Evolutionary conservation across 2,113 vertebrate species (phyloP).

Genomic region (Sylvia atricapilla): DNA sequence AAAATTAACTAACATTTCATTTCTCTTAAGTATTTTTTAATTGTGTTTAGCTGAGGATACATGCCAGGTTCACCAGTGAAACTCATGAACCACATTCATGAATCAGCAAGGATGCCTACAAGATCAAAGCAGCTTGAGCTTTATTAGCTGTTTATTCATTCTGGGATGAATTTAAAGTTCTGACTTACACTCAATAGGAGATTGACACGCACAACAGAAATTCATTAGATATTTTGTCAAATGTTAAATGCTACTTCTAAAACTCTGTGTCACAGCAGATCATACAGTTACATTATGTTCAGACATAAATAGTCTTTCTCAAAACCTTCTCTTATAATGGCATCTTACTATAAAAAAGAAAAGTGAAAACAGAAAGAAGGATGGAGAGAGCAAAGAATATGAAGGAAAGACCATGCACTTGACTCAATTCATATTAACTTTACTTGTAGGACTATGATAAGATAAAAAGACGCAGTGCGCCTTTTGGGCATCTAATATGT

Average conservation of each 20-base stretch:
- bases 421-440: background rate
- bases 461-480: fast-evolving
- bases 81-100: background rate
- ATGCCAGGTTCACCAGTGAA: background rate
- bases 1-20: background rate
- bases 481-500: background rate
- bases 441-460: background rate
- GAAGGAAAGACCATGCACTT: background rate
- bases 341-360: background rate
- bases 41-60: background rate
- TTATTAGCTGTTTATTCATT: background rate
- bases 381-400: background rate
- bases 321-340: background rate
- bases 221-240: background rate
- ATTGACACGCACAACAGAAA: background rate
- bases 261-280: background rate
- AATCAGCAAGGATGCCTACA: background rate
- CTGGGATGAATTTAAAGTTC: background rate
- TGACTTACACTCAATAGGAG: background rate
- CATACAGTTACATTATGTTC: background rate
- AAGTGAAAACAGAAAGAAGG: background rate
- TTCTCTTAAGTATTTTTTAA: background rate
- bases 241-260: background rate
- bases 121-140: background rate
- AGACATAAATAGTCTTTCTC: background rate